Evolutionary conservation across 2,797 vertebrate genomes (phyloP).

Genomic region (Tarsius wallacei): DNA sequence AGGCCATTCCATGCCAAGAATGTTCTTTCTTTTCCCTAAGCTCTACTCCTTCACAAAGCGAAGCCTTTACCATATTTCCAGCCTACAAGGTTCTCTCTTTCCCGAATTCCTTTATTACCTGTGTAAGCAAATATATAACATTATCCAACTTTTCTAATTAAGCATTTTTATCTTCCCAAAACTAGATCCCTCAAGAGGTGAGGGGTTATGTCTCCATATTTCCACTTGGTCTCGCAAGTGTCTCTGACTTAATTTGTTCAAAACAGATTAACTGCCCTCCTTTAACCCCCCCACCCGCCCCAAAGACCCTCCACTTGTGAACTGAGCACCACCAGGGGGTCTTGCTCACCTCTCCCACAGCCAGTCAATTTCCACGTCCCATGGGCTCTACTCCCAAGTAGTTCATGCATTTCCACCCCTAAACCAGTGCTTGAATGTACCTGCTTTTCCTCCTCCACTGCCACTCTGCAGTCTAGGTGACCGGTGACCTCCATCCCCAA

Average conservation of each 20-base stretch:
- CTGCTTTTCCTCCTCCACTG: background rate
- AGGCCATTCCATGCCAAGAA: constrained; percentile 14
- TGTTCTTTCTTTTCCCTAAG: constrained; percentile 40
- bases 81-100: background rate
- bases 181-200: background rate
- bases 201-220: background rate
- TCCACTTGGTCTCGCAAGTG: constrained; percentile 21
- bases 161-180: constrained; percentile 9
- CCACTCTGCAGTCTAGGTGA: constrained; percentile 1
- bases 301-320: no score
- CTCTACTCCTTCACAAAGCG: constrained; percentile 36
- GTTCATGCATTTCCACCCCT: background rate
- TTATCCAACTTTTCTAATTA: constrained; percentile 37
- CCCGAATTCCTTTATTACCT: constrained; percentile 47
- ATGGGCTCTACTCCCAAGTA: constrained; percentile 22
- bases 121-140: constrained; percentile 38
- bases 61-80: constrained; percentile 1
- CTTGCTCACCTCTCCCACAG: background rate
- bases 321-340: background rate
- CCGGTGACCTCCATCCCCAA: background rate
- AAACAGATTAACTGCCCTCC: constrained; percentile 1
- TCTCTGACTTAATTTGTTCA: constrained; percentile 38
- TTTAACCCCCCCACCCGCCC: background rate
- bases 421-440: constrained; percentile 19
- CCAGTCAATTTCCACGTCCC: background rate